Percentiles rank a stretch among this genome's conserved stretches.
Evolutionary conservation across 2,797 vertebrate genomes (phyloP).

Genomic region (Arremon brunneinucha): DNA sequence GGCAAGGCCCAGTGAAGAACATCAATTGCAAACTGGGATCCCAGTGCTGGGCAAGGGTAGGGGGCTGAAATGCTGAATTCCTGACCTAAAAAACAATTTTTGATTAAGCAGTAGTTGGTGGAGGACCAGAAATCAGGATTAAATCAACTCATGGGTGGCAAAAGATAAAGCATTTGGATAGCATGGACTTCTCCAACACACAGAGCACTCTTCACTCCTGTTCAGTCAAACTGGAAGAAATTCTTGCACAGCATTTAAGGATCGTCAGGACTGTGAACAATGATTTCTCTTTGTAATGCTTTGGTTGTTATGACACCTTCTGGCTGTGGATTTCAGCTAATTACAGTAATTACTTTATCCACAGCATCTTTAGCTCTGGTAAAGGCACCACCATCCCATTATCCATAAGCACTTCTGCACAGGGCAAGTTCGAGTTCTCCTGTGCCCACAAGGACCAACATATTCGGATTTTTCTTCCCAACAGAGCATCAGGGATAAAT

Average conservation of each 20-base stretch:
- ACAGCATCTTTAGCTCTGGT: not conserved
- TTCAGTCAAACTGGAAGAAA: not conserved
- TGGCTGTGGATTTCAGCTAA: slow-evolving; percentile 52
- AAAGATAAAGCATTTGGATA: not conserved
- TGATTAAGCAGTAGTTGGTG: not conserved
- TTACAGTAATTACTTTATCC: slow-evolving; percentile 27
- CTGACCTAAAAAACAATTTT: not conserved
- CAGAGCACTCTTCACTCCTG: not conserved
- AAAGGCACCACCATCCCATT: not conserved
- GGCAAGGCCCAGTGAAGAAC: not conserved
- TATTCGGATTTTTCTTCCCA: rapidly evolving
- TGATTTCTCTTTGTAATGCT: slow-evolving; percentile 5
- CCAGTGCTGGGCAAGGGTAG: not conserved
- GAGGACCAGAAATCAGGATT: not conserved
- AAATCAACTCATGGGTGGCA: not conserved
- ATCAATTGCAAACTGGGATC: not conserved
- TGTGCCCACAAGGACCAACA: rapidly evolving
- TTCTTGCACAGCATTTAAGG: not conserved
- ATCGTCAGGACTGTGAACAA: not conserved
- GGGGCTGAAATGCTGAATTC: not conserved
- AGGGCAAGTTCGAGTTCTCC: rapidly evolving
- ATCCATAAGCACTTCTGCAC: not conserved
- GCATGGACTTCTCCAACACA: not conserved
- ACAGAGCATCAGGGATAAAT: not conserved
- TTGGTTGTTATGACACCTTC: slow-evolving; percentile 59